Base-by-base conservation (phyloP, 2,888 invertebrate species). In the Leptopterna dolabrata region DNA sequence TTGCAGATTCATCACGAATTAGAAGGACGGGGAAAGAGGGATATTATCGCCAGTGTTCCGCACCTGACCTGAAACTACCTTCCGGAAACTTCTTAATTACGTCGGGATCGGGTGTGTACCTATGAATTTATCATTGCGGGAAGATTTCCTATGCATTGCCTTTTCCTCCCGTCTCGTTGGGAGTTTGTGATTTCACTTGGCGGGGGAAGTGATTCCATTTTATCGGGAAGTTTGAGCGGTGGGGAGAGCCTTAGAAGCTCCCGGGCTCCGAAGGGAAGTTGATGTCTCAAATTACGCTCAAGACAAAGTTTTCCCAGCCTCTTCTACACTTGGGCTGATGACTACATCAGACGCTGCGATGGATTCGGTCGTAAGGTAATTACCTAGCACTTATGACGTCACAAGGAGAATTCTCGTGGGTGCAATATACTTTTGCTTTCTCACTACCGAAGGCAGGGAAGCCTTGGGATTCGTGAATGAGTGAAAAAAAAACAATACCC, bases 1-100 rank as follows among this genome's bases (percentile, higher is more conserved):
- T 86, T 86, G 86, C 86, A 86, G 86, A 86, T 86, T 78, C 63
- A 78, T 78, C 76, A 43, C 78, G 86, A 86, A 86, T 86, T 78
- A 78, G 86, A 76, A 84, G 36, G 71, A 41, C 70, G 29, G 43
- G 85, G 85, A 47, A 73, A 73, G 76, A 11, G 47, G 30, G 73
- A 76, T 85, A 73, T 85, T 76, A 85, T 85, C 76, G 85, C 73
- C 71, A 45, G 27, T 29, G 9, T 36, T 70, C 43, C 83, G 27
- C n/a, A 47, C n/a, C 47, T 9, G 45, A n/a, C 55, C 83, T 70
- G 27, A 43, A 78, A 45, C 78, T 27, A 24, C n/a, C 73, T 1
- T 27, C 47, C 11, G 45, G 45, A 85, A n/a, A 85, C 85, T 85
- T 85, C 85, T 85, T 85, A 85, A 85, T 85, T 85, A 85, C 73